Percentiles rank a stretch among this genome's conserved stretches.
phyloP scores from a whole-genome alignment of 2,888 invertebrate genomes.

The Catocala fraxini region DNA sequence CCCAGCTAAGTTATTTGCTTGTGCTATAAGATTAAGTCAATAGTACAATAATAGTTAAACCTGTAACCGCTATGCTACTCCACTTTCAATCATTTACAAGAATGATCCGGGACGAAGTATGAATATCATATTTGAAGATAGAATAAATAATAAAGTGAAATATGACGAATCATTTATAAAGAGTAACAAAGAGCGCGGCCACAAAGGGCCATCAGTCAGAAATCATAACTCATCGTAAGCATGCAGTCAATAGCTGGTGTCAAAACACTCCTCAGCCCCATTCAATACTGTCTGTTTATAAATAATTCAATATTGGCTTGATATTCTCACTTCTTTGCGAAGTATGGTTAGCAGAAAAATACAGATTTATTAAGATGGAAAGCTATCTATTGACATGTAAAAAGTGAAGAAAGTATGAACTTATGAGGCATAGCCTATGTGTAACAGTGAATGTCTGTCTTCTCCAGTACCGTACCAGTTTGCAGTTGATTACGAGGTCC shows the following conservation, averaged over 20 bases:
- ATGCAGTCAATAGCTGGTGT: constrained; percentile 83
- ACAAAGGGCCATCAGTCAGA: constrained; percentile 82
- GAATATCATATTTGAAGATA: constrained; percentile 19
- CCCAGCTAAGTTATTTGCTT: no score
- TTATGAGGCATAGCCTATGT: no score
- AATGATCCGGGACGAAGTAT: constrained; percentile 3
- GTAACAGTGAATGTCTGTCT: no score
- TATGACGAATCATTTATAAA: constrained; percentile 61
- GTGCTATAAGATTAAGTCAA: no score
- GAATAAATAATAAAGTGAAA: constrained; percentile 46
- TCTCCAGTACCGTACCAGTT: no score
- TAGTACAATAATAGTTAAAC: no score
- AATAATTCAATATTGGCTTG: constrained; percentile 81
- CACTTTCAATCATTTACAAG: no score
- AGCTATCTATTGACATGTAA: no score
- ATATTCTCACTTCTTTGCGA: constrained; percentile 55
- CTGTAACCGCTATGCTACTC: no score
- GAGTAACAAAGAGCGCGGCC: constrained; percentile 64
- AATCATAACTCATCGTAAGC: constrained; percentile 73
- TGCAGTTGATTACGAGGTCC: no score
- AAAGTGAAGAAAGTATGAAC: no score
- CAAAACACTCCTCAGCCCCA: constrained; percentile 74
- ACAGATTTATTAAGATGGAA: not conserved
- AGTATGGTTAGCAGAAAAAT: constrained; percentile 45
- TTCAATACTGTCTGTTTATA: constrained; percentile 78